Evolutionary conservation across 2,113 vertebrate species (phyloP), one percentile per base, ranked within the genome.

Genomic region (Ovis canadensis): DNA sequence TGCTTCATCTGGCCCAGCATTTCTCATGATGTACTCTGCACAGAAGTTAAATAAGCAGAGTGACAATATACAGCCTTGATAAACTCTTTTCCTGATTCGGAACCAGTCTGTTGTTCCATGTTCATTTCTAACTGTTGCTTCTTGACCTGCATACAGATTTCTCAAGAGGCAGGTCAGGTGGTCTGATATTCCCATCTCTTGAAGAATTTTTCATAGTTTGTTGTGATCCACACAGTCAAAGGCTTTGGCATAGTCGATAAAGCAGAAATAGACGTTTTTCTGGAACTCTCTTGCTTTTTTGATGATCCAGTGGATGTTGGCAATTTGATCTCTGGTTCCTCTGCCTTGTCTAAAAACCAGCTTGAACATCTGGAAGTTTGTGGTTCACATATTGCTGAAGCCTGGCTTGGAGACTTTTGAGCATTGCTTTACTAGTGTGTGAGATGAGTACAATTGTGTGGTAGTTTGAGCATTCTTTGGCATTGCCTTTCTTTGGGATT

Each of bases 351-450:
- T 33, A 64, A 64, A 64, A 64, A 6, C 3, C 62, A 33, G 31
- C 31, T 64, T 64, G 15, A 64, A 64, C 62, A 64, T 64, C 31
- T 8, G 62, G 15, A 4, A 64, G 62, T 64, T n/a, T 15, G 17
- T 0, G 0, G 15, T n/a, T 64, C 62, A 64, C 0, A 0, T 64
- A 64, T 1, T 8, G 15, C 7, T 64, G 31, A 64, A 33, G 62
- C 62, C 62, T 64, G 15, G 62, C 62, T n/a, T 64, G 31, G 62
- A 64, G 62, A n/a, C 33, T 64, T 64, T 17, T n/a, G 31, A 64
- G 62, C 31, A 33, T n/a, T 8, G n/a, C 15, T 64, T 64, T 16
- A n/a, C 31, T n/a, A 64, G 62, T 0, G 1, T 64, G 31, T 7
- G 15, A 64, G 29, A 64, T 64, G 31, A 33, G 31, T 64, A 31